These are phyloP conservation scores for Drosophila niveifrons DNA, from an alignment of 2,888 invertebrate species.

Conservation along the genomic window DNA sequence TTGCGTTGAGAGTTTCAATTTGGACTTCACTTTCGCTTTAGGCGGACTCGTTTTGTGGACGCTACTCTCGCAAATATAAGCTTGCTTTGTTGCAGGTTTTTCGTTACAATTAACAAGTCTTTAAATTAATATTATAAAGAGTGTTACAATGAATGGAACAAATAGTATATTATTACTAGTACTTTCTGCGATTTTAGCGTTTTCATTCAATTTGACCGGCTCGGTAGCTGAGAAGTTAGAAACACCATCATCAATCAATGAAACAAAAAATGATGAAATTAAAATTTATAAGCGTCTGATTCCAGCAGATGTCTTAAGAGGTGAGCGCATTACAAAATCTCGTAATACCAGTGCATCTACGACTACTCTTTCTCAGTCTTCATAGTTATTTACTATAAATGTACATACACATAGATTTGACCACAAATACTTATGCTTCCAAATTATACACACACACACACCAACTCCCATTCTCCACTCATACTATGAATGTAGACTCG, in stretches of 20 bases:
- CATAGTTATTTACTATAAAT: not conserved
- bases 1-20: slow-evolving; percentile 68
- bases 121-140: slow-evolving; percentile 1
- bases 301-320: slow-evolving; percentile 95
- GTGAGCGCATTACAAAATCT: slow-evolving; percentile 86
- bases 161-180: slow-evolving; percentile 21
- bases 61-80: slow-evolving; percentile 36
- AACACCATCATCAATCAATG: not conserved
- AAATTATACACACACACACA: not conserved
- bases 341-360: not conserved
- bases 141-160: slow-evolving; percentile 37
- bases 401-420: slow-evolving; percentile 4
- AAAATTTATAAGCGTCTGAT: slow-evolving; percentile 93
- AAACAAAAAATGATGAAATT: slow-evolving; percentile 85
- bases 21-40: slow-evolving; percentile 81
- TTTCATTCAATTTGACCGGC: slow-evolving; percentile 24
- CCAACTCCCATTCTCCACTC: not conserved
- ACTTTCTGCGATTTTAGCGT: slow-evolving; percentile 13
- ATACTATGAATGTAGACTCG: slow-evolving; percentile 21
- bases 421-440: not conserved
- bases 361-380: no score
- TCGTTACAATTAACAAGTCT: slow-evolving; percentile 3
- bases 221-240: slow-evolving; percentile 27
- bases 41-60: slow-evolving; percentile 55
- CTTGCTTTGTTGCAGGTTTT: slow-evolving; percentile 11